phyloP scores from a whole-genome alignment of 2,888 invertebrate genomes.

The Steinernema carpocapsae region DNA sequence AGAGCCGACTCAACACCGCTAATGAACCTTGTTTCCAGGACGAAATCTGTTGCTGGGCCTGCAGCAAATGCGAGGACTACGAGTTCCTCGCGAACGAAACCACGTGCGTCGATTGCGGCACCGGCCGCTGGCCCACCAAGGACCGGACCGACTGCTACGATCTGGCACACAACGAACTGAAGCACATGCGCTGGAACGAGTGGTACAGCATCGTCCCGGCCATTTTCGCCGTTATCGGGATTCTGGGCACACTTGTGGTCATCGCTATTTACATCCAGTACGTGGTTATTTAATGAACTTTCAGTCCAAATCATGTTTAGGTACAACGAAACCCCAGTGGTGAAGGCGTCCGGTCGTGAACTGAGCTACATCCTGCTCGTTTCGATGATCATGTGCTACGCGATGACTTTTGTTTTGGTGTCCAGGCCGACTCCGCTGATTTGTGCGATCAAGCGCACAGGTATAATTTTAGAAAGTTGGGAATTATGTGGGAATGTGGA shows the following conservation, averaged over 20 bases:
- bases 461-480: constrained; percentile 66
- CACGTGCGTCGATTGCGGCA: constrained; percentile 63
- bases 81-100: constrained; percentile 65
- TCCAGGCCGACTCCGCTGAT: constrained; percentile 76
- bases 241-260: constrained; percentile 75
- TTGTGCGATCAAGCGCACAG: constrained; percentile 76
- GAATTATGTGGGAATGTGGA: too few species aligned
- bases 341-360: constrained; percentile 80
- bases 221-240: constrained; percentile 74
- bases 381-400: constrained; percentile 78
- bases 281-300: constrained; percentile 32
- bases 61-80: constrained; percentile 65
- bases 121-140: constrained; percentile 60
- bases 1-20: neutral
- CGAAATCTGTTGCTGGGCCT: constrained; percentile 72
- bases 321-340: constrained; percentile 76
- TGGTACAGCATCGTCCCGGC: constrained; percentile 77
- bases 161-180: constrained; percentile 57
- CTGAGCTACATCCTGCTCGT: constrained; percentile 74
- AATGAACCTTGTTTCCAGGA: constrained; percentile 60
- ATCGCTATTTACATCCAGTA: constrained; percentile 73
- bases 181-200: constrained; percentile 75
- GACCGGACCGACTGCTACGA: constrained; percentile 60
- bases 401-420: constrained; percentile 78
- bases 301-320: constrained; percentile 69